These are phyloP conservation scores for Excalfactoria chinensis DNA, from an alignment of 2,113 vertebrate genomes.

Conservation along the genomic window DNA sequence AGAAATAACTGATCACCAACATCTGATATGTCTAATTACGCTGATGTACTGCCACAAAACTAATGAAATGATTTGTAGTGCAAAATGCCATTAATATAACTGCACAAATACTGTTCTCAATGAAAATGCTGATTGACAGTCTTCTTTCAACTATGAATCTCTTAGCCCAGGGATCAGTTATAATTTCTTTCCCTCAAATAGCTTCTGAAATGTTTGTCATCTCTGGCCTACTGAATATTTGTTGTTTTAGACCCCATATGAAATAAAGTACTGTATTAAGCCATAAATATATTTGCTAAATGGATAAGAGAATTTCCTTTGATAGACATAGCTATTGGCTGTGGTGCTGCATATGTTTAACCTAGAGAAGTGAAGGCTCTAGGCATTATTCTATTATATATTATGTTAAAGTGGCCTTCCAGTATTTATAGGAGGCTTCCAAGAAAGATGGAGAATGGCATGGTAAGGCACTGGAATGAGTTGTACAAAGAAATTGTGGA, in stretches of 20 bases:
- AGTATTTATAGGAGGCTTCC: background rate
- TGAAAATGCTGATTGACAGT: background rate
- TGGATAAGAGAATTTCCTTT: too few relatives aligned
- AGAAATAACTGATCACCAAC: background rate
- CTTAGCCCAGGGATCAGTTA: background rate
- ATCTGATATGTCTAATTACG: background rate
- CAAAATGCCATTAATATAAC: background rate
- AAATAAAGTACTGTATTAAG: background rate
- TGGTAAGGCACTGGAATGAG: background rate
- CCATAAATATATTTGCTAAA: background rate
- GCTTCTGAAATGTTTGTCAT: background rate
- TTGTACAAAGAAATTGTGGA: background rate
- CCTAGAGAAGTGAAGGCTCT: background rate
- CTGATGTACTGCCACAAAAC: background rate
- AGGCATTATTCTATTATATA: background rate
- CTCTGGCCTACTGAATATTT: background rate
- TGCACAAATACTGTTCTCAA: background rate
- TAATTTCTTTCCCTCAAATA: background rate
- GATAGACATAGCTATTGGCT: background rate
- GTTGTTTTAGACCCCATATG: background rate
- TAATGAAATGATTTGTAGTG: background rate
- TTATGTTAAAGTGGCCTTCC: background rate
- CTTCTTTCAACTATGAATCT: background rate
- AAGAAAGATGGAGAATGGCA: background rate
- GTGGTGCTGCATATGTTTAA: background rate